These are phyloP conservation scores for Hippocampus abdominalis DNA, from an alignment of 2,113 vertebrate genomes.

Conservation along the genomic window DNA sequence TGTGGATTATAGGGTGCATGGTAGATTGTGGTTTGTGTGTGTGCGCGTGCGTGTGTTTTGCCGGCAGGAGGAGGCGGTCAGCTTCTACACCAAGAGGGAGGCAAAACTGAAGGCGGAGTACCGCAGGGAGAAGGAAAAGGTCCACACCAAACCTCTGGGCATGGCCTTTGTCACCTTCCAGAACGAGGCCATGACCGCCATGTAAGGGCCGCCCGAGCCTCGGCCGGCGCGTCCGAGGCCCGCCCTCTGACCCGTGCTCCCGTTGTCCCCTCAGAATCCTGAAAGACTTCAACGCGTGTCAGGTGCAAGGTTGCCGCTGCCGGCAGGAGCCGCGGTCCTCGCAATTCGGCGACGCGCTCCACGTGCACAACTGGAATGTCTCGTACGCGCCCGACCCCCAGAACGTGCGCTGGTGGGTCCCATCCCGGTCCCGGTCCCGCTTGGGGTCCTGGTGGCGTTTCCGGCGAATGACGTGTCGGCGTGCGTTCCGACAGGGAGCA, in stretches of 20 bases:
- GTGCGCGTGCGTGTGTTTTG: not conserved
- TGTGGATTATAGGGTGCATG: no score
- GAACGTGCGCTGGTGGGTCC: conserved; percentile 92
- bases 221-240: not conserved
- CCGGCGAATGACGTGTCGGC: conserved; percentile 37
- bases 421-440: conserved; percentile 18
- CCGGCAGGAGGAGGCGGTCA: conserved; percentile 85
- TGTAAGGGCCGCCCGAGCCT: conserved; percentile 65
- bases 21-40: not conserved
- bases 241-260: not conserved
- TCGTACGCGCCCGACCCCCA: conserved; percentile 93
- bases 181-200: conserved; percentile 88
- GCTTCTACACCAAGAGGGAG: conserved; percentile 89
- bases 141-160: conserved; percentile 89
- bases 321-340: conserved; percentile 84
- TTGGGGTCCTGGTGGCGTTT: conserved; percentile 14
- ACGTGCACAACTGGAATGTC: conserved; percentile 85
- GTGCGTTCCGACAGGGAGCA: conserved; percentile 82
- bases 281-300: conserved; percentile 95
- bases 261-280: conserved; percentile 77
- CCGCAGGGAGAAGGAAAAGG: conserved; percentile 86
- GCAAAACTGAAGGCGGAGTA: conserved; percentile 88
- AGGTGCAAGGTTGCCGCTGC: conserved; percentile 88
- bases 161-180: conserved; percentile 99
- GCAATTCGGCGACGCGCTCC: conserved; percentile 77